Conservation (phyloP, 1,140 invertebrate genomes). For the Homarus americanus region DNA sequence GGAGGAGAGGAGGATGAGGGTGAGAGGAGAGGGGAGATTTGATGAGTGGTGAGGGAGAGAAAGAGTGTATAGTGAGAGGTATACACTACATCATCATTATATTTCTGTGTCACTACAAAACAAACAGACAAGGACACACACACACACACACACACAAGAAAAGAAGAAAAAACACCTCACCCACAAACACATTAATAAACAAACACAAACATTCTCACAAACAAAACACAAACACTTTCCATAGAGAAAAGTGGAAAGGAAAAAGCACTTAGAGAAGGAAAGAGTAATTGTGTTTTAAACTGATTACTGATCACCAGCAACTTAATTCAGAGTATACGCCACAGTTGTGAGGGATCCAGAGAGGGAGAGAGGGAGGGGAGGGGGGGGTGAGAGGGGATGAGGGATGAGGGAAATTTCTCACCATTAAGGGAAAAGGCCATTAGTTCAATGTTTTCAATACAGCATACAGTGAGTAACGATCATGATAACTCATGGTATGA, state of each 20-base stretch:
- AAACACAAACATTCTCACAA: neutral
- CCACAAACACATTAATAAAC: neutral
- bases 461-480: conserved; percentile 45
- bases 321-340: conserved; percentile 19
- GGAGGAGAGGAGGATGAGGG: too few relatives aligned
- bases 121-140: neutral
- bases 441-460: conserved; percentile 64
- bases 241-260: neutral
- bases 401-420: conserved; percentile 8
- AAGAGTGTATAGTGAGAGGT: too few relatives aligned
- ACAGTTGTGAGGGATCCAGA: conserved; percentile 28
- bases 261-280: neutral
- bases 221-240: neutral
- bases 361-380: neutral
- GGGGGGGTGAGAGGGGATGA: neutral
- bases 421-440: conserved; percentile 49
- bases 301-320: conserved; percentile 33
- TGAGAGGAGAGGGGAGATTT: too few relatives aligned
- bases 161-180: neutral
- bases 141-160: neutral
- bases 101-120: too few relatives aligned
- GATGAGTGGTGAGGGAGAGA: too few relatives aligned
- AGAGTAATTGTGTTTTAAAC: conserved; percentile 30
- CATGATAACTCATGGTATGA: conserved; percentile 36
- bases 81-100: too few relatives aligned